Base-by-base conservation (phyloP, 2,797 vertebrate genomes). In the Ataeniobius toweri region DNA sequence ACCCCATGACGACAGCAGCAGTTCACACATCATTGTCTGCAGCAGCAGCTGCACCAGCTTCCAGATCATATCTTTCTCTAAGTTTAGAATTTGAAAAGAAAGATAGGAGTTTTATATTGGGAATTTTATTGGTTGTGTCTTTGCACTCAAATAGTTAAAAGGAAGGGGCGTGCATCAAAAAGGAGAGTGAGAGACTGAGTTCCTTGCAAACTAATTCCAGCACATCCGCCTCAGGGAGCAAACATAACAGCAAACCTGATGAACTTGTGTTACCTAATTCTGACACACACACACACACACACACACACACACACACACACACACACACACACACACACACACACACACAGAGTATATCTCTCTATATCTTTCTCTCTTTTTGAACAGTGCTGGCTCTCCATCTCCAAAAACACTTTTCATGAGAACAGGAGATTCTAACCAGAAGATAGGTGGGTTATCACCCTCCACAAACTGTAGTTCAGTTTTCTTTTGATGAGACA, bases 231-330 rank as follows among this genome's bases (percentile, higher is more conserved):
- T 87, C 73, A 0, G 89, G 91, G 86, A 90, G 85, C 81, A 91
- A 90, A 85, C 84, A 91, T 83, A 89, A 92, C 78, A 46, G 83
- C 86, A 92, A 94, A 94, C 93, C 87, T 91, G 89, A 89, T 93
- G 93, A 94, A 94, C 92, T 89, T 91, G 67, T 85, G 90, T 93
- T 93, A 93, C 93, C 93, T 94, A 93, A 94, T 92, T 83, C 90
- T 86, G 83, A 68, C 91, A 80, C 86, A 89, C 87, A 88, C 81
- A 83, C 70, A 58, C 77, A 39, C 72, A 55, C 75, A 41, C 59
- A 63, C 36, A 10, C 50, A 24, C 78, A 18, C 48, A 50, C 63
- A 31, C 73, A 50, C 63, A 53, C 77, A 48, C 39, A 41, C 26
- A 48, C 36, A 26, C 22, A 26, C 53, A 87, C 80, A 80, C 74